These are phyloP conservation scores for Drosophila elegans DNA, from an alignment of 1,140 invertebrate genomes.

Conservation along the genomic window DNA sequence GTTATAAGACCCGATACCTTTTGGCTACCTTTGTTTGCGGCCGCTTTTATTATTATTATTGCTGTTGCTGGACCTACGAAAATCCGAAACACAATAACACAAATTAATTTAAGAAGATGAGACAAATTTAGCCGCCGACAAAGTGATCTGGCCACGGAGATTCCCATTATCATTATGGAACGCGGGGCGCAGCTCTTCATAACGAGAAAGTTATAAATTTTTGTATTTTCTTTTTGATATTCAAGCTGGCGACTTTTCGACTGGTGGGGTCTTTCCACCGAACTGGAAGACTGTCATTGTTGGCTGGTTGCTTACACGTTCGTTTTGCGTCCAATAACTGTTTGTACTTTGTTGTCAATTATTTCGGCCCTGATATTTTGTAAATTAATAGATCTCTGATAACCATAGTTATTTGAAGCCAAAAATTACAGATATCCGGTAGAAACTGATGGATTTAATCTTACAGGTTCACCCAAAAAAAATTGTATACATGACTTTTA, in stretches of 20 bases:
- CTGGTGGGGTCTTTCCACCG: slow-evolving; percentile 62
- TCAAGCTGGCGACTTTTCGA: slow-evolving; percentile 22
- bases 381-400: slow-evolving; percentile 3
- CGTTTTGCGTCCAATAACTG: slow-evolving; percentile 64
- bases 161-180: slow-evolving; percentile 22
- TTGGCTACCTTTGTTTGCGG: slow-evolving; percentile 69
- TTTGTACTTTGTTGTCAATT: slow-evolving; percentile 49
- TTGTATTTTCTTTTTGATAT: slow-evolving; percentile 67
- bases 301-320: slow-evolving; percentile 77
- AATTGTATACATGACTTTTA: no score
- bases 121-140: slow-evolving; percentile 81
- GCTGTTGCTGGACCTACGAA: slow-evolving; percentile 49
- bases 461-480: no score
- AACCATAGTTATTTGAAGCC: slow-evolving; percentile 12
- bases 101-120: slow-evolving; percentile 83
- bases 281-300: slow-evolving; percentile 62
- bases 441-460: background rate
- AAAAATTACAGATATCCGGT: slow-evolving; percentile 9
- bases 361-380: slow-evolving; percentile 26
- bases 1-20: slow-evolving; percentile 82
- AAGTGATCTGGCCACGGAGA: slow-evolving; percentile 50
- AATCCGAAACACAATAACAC: slow-evolving; percentile 78
- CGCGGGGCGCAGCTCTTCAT: slow-evolving; percentile 48
- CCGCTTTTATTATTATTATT: slow-evolving; percentile 49
- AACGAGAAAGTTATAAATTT: slow-evolving; percentile 84